phyloP scores from a whole-genome alignment of 2,888 invertebrate species.

The Crioceris asparagi region DNA sequence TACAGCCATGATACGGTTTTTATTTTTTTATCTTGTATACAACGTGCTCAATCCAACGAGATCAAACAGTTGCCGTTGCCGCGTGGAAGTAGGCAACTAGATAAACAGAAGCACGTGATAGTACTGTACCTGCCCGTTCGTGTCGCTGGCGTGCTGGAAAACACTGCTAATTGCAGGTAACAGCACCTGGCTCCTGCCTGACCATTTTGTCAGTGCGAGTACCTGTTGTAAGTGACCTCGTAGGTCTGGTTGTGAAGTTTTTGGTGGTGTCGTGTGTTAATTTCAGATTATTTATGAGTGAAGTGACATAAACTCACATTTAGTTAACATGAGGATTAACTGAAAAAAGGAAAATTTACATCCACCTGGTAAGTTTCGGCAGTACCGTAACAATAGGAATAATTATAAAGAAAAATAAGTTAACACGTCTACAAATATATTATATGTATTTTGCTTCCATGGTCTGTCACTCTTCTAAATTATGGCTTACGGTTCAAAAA shows the following conservation, averaged over 20 bases:
- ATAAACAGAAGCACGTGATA: conserved; percentile 6
- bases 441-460: conserved; percentile 11
- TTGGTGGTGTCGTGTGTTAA: conserved; percentile 11
- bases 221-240: conserved; percentile 19
- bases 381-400: too few relatives aligned
- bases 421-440: conserved; percentile 18
- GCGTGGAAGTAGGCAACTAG: conserved; percentile 8
- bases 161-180: conserved; percentile 28
- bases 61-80: neutral
- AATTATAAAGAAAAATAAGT: too few relatives aligned
- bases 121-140: conserved; percentile 18
- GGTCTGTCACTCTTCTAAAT: conserved; percentile 13
- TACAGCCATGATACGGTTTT: too few relatives aligned
- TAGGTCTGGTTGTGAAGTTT: too few relatives aligned
- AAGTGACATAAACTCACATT: neutral
- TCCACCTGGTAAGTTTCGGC: too few relatives aligned
- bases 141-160: conserved; percentile 18
- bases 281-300: too few relatives aligned
- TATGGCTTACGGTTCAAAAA: neutral
- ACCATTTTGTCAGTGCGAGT: conserved; percentile 11
- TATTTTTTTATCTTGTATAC: too few relatives aligned
- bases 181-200: conserved; percentile 22
- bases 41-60: too few relatives aligned
- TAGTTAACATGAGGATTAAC: neutral
- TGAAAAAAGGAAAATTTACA: neutral